Percentiles rank a stretch among this genome's conserved stretches.
phyloP scores from a whole-genome alignment of 2,113 vertebrate species.

The Dasyornis broadbenti region DNA sequence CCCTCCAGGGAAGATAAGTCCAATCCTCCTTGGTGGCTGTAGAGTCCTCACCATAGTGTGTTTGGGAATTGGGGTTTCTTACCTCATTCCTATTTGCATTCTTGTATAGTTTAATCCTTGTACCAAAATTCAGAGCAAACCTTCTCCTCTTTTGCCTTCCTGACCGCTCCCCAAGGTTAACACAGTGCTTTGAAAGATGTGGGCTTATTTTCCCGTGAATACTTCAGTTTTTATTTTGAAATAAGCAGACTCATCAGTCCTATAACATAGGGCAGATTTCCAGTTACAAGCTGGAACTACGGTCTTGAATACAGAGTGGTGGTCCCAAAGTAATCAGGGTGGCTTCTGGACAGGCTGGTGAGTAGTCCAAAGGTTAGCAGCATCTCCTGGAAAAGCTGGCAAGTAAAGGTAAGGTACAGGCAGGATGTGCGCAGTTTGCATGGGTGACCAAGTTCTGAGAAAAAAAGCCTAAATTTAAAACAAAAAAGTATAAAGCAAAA shows the following conservation, averaged over 20 bases:
- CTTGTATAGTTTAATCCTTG: not conserved
- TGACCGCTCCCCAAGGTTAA: not conserved
- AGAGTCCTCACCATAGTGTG: not conserved
- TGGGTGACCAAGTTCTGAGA: not conserved
- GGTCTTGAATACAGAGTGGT: not conserved
- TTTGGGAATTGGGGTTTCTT: not conserved
- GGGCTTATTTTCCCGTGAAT: not conserved
- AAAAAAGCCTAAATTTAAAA: not conserved
- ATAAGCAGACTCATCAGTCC: not conserved
- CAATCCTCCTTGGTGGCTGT: not conserved
- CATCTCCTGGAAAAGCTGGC: not conserved
- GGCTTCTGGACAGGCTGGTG: not conserved
- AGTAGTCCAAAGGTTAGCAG: not conserved
- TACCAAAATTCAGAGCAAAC: not conserved
- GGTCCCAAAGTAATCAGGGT: not conserved
- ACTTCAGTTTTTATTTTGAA: not conserved
- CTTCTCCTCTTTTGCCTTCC: not conserved
- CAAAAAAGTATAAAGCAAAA: not conserved
- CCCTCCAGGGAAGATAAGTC: constrained; percentile 3
- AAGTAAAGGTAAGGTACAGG: not conserved
- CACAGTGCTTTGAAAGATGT: not conserved
- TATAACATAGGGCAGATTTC: not conserved
- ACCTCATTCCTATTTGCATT: not conserved
- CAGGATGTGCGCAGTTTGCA: not conserved
- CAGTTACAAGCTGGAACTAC: not conserved